Evolutionary conservation across 2,113 vertebrate genomes (phyloP).

Genomic region (Psophia crepitans): DNA sequence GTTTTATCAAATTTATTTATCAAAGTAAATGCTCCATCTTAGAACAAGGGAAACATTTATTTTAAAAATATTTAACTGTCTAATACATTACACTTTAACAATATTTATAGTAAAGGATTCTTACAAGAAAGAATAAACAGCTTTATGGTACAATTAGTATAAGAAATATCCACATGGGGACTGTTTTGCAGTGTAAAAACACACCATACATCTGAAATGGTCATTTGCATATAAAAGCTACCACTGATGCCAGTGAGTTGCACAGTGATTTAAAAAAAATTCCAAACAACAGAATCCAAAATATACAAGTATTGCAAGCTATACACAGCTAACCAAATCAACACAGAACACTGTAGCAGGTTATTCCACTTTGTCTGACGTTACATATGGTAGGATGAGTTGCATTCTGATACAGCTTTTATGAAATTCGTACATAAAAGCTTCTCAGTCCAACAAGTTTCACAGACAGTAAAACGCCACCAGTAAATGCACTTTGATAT

Average conservation of each 20-base stretch:
- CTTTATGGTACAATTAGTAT: conserved; percentile 94
- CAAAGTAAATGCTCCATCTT: conserved; percentile 70
- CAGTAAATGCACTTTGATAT: conserved; percentile 78
- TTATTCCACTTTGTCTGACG: conserved; percentile 81
- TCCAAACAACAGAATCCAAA: conserved; percentile 79
- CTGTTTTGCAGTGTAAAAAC: conserved; percentile 91
- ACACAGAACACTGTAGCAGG: conserved; percentile 76
- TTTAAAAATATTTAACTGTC: conserved; percentile 98
- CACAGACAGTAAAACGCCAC: conserved; percentile 73
- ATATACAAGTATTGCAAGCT: conserved; percentile 84
- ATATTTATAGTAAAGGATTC: conserved; percentile 99
- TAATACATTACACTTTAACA: conserved; percentile 98
- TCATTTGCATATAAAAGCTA: conserved; percentile 82
- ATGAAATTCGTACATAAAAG: conserved; percentile 74
- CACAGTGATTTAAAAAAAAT: conserved; percentile 81
- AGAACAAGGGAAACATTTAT: conserved; percentile 93
- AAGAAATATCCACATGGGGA: conserved; percentile 89
- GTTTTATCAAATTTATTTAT: conserved; percentile 64
- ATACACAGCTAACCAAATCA: conserved; percentile 79
- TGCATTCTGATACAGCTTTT: conserved; percentile 75
- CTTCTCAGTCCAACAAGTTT: conserved; percentile 69
- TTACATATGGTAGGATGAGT: conserved; percentile 78
- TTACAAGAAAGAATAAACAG: conserved; percentile 97
- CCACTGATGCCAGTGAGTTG: conserved; percentile 79
- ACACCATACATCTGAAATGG: conserved; percentile 87